A percentile compares a stretch with the other conserved stretches of the same genome.
These are phyloP conservation scores for Epizoanthus ramosus DNA, from an alignment of 92 coral and sea anemone species.

Conservation along the genomic window DNA sequence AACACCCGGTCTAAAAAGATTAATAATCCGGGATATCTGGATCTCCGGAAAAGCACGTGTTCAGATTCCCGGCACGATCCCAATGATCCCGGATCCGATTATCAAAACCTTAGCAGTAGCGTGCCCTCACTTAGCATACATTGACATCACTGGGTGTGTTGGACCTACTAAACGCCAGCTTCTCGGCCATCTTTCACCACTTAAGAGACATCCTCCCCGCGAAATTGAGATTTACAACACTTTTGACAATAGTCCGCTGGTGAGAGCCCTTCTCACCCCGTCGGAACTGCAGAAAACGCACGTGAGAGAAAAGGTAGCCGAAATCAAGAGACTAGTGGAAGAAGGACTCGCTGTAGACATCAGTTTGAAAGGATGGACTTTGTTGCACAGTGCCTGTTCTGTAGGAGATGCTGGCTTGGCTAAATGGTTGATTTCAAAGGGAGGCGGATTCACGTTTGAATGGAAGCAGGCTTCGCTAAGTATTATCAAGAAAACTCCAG, in stretches of 20 bases:
- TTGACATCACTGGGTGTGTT: constrained; percentile 16
- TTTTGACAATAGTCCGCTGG: constrained; percentile 20
- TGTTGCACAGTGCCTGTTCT: constrained; percentile 51
- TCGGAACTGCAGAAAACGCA: constrained; percentile 29
- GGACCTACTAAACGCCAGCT: constrained; percentile 32
- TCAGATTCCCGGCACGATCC: not conserved
- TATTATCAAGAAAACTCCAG: constrained; percentile 36
- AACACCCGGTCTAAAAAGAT: constrained; percentile 7
- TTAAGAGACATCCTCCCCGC: not conserved
- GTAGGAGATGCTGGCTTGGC: constrained; percentile 41
- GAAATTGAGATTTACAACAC: constrained; percentile 1
- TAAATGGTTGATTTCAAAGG: constrained; percentile 37
- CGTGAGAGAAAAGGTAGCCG: constrained; percentile 15
- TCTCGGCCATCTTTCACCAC: not conserved
- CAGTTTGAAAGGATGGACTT: constrained; percentile 48
- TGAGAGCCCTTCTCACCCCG: constrained; percentile 19
- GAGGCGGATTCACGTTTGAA: constrained; percentile 14
- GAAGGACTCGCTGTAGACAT: constrained; percentile 45
- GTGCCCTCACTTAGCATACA: not conserved
- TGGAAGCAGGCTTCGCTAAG: constrained; percentile 33
- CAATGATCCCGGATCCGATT: not conserved
- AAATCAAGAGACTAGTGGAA: constrained; percentile 32
- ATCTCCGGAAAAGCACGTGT: not conserved
- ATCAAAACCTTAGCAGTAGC: constrained; percentile 9
- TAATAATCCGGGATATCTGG: constrained; percentile 31